Percentiles rank a stretch among this genome's conserved stretches.
Conservation (phyloP, 1,140 invertebrate genomes). For the Listronotus bonariensis region DNA sequence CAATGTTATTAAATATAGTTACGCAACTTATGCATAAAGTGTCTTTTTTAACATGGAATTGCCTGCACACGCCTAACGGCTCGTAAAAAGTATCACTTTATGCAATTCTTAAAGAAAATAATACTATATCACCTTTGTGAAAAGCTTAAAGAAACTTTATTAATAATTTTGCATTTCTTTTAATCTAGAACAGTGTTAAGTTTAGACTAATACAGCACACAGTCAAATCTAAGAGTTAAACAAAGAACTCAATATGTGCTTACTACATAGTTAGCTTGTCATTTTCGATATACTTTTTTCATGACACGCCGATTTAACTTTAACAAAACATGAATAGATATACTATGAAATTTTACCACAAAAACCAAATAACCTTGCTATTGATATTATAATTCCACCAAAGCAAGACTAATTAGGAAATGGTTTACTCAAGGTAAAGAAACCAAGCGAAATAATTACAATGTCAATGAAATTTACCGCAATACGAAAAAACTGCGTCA, state of each 20-base stretch:
- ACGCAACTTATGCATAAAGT: no score
- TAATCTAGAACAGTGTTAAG: no score
- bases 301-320: conserved; percentile 5
- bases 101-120: no score
- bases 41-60: no score
- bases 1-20: no score
- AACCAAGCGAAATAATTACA: conserved; percentile 22
- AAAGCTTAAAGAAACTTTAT: no score
- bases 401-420: conserved; percentile 40
- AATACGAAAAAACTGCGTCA: conserved; percentile 20
- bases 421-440: conserved; percentile 35
- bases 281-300: not conserved
- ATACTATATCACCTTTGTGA: no score
- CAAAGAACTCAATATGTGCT: not conserved
- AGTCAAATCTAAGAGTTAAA: not conserved
- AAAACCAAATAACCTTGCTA: conserved; percentile 31
- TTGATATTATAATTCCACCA: conserved; percentile 40
- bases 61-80: no score
- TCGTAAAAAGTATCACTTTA: no score
- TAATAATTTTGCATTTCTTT: no score
- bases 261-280: not conserved
- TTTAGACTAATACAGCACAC: no score
- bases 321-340: not conserved
- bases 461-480: conserved; percentile 38
- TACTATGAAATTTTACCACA: conserved; percentile 1